Base-by-base conservation (phyloP, 2,113 vertebrate species). In the Anthoscopus minutus region DNA sequence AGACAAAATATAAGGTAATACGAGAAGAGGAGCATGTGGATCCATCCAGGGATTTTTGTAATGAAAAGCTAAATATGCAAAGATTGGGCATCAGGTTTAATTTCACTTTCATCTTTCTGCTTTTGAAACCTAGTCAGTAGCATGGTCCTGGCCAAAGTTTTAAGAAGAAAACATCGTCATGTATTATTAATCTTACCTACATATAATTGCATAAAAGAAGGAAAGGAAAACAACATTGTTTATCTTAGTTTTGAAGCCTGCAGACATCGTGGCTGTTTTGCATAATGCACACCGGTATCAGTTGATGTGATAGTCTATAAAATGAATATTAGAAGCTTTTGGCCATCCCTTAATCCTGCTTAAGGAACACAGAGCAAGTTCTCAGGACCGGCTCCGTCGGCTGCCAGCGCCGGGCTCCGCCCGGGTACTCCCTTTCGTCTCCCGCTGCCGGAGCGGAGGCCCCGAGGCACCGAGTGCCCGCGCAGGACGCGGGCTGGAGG, bases 381-480 rank as follows among this genome's bases (percentile, higher is more conserved):
- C n/a, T 65, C 15, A 7, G n/a, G 72, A 7, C 15, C 37, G 20
- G 47, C 45, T 17, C 21, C 11, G 5, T 18, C 0, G 7, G 24
- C 51, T 38, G 27, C 70, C 51, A 1, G 47, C 23, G 50, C 45
- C 77, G 17, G 44, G 17, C 33, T 50, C 33, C 8, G 1, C 12
- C 28, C 20, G 37, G 62, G 22, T 14, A 3, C 18, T 64, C 17
- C 10, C 30, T n/a, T n/a, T n/a, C n/a, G n/a, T n/a, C 3, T 33
- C 44, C 4, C 10, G 10, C 24, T 19, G 1, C 17, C 38, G 2
- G 31, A n/a, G 70, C 70, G 24, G 70, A 8, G 50, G 25, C 13
- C 28, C 19, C 7, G 2, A 0, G 1, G 13, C 51, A 5, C 18
- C 0, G 6, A 28, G 65, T 37, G 23, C 15, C 3, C 0, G 6